Base-by-base conservation (phyloP, 2,113 vertebrate species). In the Toxotes jaculatrix region DNA sequence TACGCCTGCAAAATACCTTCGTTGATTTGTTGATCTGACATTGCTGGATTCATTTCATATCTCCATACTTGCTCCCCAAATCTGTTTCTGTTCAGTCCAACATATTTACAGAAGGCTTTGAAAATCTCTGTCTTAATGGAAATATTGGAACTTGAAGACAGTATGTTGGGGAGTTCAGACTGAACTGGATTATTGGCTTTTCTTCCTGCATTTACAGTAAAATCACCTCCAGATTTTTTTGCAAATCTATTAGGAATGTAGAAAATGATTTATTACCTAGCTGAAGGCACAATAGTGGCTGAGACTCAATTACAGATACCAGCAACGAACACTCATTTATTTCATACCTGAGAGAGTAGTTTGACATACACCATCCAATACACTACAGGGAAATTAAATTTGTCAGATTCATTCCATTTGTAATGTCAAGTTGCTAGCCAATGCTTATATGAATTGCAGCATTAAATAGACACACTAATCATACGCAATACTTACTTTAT, bases 391-490 rank as follows among this genome's bases (percentile, higher is more conserved):
- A 62, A 40, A 57, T 51, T 27, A 4, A 12, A 78, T 65, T 67
- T 75, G 16, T 27, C 63, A 61, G 36, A 43, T 56, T 16, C 2
- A 34, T 27, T 53, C 5, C 0, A 1, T 45, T 31, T 34, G 36
- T 45, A 38, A 65, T 55, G 62, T 56, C 65, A 64, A 77, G n/a
- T 47, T 68, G 36, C 57, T 21, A 53, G 5, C 9, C 19, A 64
- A n/a, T 60, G 31, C 32, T 34, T 64, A 2, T 59, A 36, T 34
- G 8, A 74, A 5, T 51, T n/a, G 17, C 47, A 40, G 62, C n/a
- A 72, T 65, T 60, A 75, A 83, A 84, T 51, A 79, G 49, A 63
- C 34, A 42, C n/a, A 55, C 57, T 53, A 42, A 57, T 79, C 71
- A 40, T 47, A 51, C 57, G 70, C 5, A 6, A 14, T 40, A 66